Base-by-base conservation (phyloP, 2,888 invertebrate genomes). In the Mechanitis messenoides region DNA sequence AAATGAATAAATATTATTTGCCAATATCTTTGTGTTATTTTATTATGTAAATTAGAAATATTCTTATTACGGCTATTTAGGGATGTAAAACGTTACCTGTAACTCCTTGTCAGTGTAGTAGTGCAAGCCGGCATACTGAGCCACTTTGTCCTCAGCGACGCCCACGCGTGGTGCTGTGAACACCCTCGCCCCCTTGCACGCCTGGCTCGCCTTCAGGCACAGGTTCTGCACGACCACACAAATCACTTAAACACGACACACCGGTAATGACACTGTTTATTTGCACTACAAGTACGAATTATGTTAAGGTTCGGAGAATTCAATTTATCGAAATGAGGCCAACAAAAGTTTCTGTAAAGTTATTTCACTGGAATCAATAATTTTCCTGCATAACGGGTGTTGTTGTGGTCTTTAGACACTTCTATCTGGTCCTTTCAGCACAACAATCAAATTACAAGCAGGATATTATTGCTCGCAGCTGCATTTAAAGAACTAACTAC, bases 71-170 rank as follows among this genome's bases (percentile, higher is more conserved):
- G 9, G 9, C 42, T 3, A 42, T 42, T 42, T 9, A 11, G 6
- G 9, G 1, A 2, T 42, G 1, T 42, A 42, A 9, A 11, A 42
- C 6, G 9, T 7, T 42, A 93, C 95, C 92, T 96, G 95, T 59
- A 97, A 87, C 79, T 97, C 97, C 88, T 97, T 97, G 84, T 97
- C 97, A 6, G 95, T 95, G 85, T 97, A 97, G 83, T 97, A 97
- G 79, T 97, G 96, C 0, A 97, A 90, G 1, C 95, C 95, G 0
- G 96, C 97, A 81, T 97, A 97, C 79, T 97, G 97, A 0, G 97
- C 95, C 33, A 97, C 95, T 84, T 97, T 96, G 80, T 97, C 96
- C 71, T 96, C 96, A 2, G 97, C 95, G 7, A 97, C 96, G 54
- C 97, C 97, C 72, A 97, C 94, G 71, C 96, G 92, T 7, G 97